These are phyloP conservation scores for Silurus asotus DNA, from an alignment of 2,113 vertebrate genomes.

Conservation along the genomic window DNA sequence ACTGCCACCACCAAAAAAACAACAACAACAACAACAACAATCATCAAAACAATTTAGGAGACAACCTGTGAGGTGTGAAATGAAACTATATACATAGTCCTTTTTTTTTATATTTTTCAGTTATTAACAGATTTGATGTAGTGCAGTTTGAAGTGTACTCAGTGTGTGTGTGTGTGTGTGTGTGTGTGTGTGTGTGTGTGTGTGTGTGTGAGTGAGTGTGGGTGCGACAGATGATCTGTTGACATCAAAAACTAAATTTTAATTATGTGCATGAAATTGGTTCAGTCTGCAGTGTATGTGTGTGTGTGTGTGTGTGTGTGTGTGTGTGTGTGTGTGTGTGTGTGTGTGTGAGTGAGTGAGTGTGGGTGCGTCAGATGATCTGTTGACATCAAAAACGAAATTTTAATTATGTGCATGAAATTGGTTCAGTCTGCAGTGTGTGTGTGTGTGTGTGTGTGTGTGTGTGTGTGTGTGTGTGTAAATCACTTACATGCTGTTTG, in stretches of 20 bases:
- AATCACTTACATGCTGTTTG: slow-evolving; percentile 78
- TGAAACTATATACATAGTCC: background rate
- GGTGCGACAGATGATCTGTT: background rate
- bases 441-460: background rate
- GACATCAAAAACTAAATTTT: no score
- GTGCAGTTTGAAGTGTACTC: background rate
- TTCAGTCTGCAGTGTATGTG: no score
- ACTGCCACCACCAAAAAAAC: no score
- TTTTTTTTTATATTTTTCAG: background rate
- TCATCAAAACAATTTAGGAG: no score
- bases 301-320: no score
- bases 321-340: background rate
- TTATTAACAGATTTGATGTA: background rate
- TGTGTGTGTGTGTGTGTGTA: background rate
- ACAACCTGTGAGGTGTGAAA: background rate
- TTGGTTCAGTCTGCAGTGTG: background rate
- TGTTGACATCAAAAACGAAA: no score
- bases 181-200: background rate
- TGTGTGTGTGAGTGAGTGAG: background rate
- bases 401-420: no score
- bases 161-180: background rate
- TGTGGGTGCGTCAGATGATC: background rate
- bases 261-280: no score
- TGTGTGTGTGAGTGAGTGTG: background rate
- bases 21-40: no score